phyloP scores from a whole-genome alignment of 2,888 invertebrate genomes.

The Drosophila paranaensis region DNA sequence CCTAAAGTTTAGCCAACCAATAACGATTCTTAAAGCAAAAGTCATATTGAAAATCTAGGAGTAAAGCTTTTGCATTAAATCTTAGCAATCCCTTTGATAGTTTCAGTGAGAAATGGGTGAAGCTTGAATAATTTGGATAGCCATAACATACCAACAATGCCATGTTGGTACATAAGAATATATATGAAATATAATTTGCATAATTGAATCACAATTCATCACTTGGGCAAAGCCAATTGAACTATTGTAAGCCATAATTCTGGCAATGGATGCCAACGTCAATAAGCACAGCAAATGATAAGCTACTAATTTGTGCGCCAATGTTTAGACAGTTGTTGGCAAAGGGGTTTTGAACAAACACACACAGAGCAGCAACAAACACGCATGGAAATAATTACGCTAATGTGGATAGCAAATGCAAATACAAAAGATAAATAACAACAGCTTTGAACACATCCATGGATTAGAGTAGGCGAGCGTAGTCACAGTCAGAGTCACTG shows the following conservation, averaged over 20 bases:
- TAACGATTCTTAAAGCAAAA: not conserved
- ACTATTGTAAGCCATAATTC: slow-evolving; percentile 23
- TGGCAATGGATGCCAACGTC: slow-evolving; percentile 18
- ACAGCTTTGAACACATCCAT: slow-evolving; percentile 23
- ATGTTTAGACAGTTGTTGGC: slow-evolving; percentile 46
- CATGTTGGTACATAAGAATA: not conserved
- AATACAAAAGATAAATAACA: slow-evolving; percentile 55
- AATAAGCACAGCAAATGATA: slow-evolving; percentile 43
- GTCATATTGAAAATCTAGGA: not conserved
- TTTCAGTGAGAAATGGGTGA: not conserved
- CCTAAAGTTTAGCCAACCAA: not conserved
- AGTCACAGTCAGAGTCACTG: slow-evolving; percentile 26
- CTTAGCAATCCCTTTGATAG: not conserved
- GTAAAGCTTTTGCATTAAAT: no score
- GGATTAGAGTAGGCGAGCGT: slow-evolving; percentile 25
- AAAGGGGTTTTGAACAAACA: slow-evolving; percentile 16
- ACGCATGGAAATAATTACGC: slow-evolving; percentile 69
- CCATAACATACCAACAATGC: not conserved
- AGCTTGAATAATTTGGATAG: not conserved
- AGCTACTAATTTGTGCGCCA: slow-evolving; percentile 60
- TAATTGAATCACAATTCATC: slow-evolving; percentile 41
- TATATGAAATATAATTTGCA: slow-evolving; percentile 1
- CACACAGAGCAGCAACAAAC: not conserved
- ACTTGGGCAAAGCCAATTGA: slow-evolving; percentile 28
- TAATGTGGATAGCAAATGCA: slow-evolving; percentile 57